phyloP scores from a whole-genome alignment of 2,888 invertebrate genomes.

The Anarsia innoxiella region DNA sequence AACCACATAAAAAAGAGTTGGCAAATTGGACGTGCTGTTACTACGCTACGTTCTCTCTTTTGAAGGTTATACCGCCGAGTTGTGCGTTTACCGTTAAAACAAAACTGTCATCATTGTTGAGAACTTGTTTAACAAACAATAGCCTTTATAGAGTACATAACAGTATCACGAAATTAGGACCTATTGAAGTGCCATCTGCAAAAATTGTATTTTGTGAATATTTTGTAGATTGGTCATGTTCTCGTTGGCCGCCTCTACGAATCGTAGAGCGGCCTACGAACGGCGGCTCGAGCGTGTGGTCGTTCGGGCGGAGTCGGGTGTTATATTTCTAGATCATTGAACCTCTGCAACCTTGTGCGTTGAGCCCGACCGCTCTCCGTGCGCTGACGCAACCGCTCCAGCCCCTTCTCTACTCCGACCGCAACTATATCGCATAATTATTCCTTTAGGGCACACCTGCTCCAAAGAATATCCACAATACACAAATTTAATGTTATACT shows the following conservation, averaged over 20 bases:
- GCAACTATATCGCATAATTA: slow-evolving; percentile 62
- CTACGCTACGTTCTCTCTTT: slow-evolving; percentile 67
- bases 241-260: no score
- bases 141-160: slow-evolving; percentile 12
- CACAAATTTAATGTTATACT: slow-evolving; percentile 35
- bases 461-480: slow-evolving; percentile 51
- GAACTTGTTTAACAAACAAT: slow-evolving; percentile 48
- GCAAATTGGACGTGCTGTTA: slow-evolving; percentile 66
- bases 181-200: no score
- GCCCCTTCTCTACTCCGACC: slow-evolving; percentile 63
- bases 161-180: no score
- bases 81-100: slow-evolving; percentile 61
- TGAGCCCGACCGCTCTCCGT: slow-evolving; percentile 69
- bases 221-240: no score
- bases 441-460: slow-evolving; percentile 70
- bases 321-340: slow-evolving; percentile 75
- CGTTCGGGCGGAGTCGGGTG: slow-evolving; percentile 65
- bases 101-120: slow-evolving; percentile 50
- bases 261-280: slow-evolving; percentile 26
- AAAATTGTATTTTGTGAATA: no score
- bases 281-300: slow-evolving; percentile 41
- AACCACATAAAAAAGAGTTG: slow-evolving; percentile 60
- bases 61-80: slow-evolving; percentile 59
- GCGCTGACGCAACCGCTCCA: slow-evolving; percentile 65
- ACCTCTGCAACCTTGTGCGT: slow-evolving; percentile 74